phyloP scores from a whole-genome alignment of 2,797 vertebrate genomes.

The Margarornis squamiger region DNA sequence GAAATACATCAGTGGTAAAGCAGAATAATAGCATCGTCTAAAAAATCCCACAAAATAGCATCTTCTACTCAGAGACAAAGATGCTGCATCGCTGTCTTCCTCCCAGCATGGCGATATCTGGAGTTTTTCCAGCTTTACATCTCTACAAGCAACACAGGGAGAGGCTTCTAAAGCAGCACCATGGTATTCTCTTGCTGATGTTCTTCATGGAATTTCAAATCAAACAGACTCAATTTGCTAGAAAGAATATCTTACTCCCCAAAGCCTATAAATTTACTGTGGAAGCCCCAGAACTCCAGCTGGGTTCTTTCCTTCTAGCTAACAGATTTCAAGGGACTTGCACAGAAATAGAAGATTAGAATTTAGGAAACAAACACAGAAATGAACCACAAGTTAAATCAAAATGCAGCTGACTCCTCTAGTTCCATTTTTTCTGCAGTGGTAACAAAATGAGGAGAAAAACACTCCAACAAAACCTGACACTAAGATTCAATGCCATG shows the following conservation, averaged over 20 bases:
- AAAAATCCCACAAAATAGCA: not conserved
- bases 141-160: not conserved
- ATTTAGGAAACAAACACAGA: not conserved
- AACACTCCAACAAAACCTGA: not conserved
- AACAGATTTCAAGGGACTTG: slow-evolving; percentile 23
- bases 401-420: not conserved
- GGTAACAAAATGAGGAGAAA: not conserved
- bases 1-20: not conserved
- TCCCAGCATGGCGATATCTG: not conserved
- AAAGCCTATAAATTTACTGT: not conserved
- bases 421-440: not conserved
- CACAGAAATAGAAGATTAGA: slow-evolving; percentile 13
- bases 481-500: not conserved
- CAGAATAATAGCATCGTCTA: not conserved
- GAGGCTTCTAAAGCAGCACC: not conserved
- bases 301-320: not conserved
- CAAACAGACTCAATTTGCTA: slow-evolving; percentile 12
- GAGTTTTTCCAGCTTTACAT: not conserved
- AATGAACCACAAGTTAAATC: not conserved
- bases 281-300: not conserved
- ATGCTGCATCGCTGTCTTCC: not conserved
- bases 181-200: not conserved
- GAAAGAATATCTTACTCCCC: not conserved
- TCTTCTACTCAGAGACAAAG: not conserved
- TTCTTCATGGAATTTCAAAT: not conserved